Evolutionary conservation across 1,140 invertebrate species (phyloP), one percentile per base, ranked within the genome.

Genomic region (Drusus annulatus): DNA sequence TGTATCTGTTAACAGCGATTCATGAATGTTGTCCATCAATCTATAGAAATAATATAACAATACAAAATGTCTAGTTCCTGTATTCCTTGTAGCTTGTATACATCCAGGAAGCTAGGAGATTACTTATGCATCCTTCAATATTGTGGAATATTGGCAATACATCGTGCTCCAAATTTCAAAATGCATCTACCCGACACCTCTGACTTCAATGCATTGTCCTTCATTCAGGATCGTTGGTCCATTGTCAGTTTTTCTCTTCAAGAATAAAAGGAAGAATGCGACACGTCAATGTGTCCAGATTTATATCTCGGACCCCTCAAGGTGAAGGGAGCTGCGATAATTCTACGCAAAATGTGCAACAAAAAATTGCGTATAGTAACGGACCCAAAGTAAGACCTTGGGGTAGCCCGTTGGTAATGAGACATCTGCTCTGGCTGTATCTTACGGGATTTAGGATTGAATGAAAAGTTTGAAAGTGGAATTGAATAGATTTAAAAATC

Each of bases 271-370:
- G 16, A 69, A 69, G 31, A 69, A 69, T 69, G 65, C 65, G n/a
- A 69, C 65, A 69, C 65, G 65, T 69, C 65, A 45, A 69, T 69
- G 23, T 69, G n/a, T 69, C 65, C 36, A 69, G 17, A 69, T 69
- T 69, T 69, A 69, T 69, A 7, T 69, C 8, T 51, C 36, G 31
- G 65, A 50, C 65, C 65, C 3, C n/a, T n/a, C 19, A 50, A 69
- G 36, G 65, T 45, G 36, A 45, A 50, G 16, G 23, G 13, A 69
- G 3, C n/a, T 17, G 65, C 36, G 36, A 69, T 69, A 69, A 19
- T 50, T 69, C 36, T 21, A 69, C 2, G 31, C 65, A 69, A 36
- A 51, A 45, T 69, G 4, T 36, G 8, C 31, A 36, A 45, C 36
- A 45, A 45, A 45, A 45, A 45, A 45, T 45, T 45, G 36, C 36